These are phyloP conservation scores for Indri indri DNA, from an alignment of 2,113 vertebrate genomes.

Conservation along the genomic window DNA sequence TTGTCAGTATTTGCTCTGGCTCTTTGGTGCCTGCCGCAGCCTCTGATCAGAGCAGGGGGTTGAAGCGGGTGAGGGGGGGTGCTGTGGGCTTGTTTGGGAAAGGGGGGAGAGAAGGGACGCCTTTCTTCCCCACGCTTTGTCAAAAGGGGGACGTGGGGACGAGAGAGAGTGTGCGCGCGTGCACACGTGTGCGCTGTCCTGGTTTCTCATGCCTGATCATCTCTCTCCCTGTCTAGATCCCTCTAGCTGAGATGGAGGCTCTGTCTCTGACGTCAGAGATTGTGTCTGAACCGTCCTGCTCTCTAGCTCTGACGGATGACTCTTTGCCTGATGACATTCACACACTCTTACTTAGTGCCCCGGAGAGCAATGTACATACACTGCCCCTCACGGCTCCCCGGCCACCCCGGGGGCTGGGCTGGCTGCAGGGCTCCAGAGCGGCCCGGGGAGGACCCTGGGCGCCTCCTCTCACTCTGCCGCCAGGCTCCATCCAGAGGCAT, in stretches of 20 bases:
- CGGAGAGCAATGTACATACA: constrained; percentile 98
- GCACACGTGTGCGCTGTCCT: constrained; percentile 70
- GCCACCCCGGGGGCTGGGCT: constrained; percentile 55
- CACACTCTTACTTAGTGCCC: constrained; percentile 95
- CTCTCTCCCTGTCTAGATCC: constrained; percentile 97
- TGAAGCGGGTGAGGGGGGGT: constrained; percentile 30
- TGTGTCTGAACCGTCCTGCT: constrained; percentile 98
- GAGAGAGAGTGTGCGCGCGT: neutral
- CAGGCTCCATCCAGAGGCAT: neutral
- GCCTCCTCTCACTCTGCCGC: neutral
- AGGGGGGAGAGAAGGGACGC: constrained; percentile 55
- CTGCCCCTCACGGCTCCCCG: constrained; percentile 62
- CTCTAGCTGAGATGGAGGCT: constrained; percentile 99
- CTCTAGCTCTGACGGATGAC: constrained; percentile 98
- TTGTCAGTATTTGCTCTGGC: constrained; percentile 58
- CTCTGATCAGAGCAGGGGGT: constrained; percentile 65
- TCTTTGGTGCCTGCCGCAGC: constrained; percentile 51
- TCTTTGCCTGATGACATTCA: constrained; percentile 95
- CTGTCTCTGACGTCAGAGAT: constrained; percentile 97
- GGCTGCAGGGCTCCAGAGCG: constrained; percentile 86
- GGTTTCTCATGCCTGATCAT: constrained; percentile 92
- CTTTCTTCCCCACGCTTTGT: constrained; percentile 52
- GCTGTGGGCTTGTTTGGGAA: neutral
- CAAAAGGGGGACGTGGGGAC: constrained; percentile 45
- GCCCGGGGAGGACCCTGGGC: neutral